Evolutionary conservation across 2,797 vertebrate genomes (phyloP).

Genomic region (Acanthopagrus latus): DNA sequence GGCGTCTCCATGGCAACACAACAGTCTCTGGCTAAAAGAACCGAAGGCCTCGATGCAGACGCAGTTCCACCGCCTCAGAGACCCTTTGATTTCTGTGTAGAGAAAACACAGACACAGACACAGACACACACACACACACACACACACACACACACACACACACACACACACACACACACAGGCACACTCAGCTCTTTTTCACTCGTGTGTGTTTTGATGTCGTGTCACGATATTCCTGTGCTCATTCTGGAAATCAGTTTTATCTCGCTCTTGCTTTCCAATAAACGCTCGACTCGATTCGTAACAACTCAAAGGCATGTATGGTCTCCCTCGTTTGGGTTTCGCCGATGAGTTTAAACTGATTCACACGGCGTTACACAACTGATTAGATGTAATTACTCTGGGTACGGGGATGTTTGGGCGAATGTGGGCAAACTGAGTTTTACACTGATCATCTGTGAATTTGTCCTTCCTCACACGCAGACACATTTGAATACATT

Average conservation of each 20-base stretch:
- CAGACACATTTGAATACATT: conserved; percentile 7
- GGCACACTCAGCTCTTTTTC: not conserved
- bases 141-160: conserved; percentile 18
- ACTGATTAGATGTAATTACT: conserved; percentile 61
- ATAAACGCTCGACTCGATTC: conserved; percentile 65
- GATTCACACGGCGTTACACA: conserved; percentile 45
- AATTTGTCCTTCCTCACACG: conserved; percentile 25
- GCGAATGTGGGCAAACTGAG: conserved; percentile 47
- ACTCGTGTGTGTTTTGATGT: conserved; percentile 13
- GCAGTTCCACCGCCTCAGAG: conserved; percentile 79
- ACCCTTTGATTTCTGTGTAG: conserved; percentile 82
- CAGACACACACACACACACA: not conserved
- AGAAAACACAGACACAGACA: conserved; percentile 42
- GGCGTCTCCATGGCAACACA: conserved; percentile 89
- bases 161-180: not conserved
- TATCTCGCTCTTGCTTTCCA: conserved; percentile 51
- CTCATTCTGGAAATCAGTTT: conserved; percentile 43
- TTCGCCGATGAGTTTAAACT: conserved; percentile 38
- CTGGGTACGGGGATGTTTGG: conserved; percentile 45
- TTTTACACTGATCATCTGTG: conserved; percentile 31
- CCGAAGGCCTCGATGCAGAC: conserved; percentile 83
- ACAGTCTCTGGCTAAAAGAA: conserved; percentile 81
- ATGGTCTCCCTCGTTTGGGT: conserved; percentile 58
- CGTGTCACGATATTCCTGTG: conserved; percentile 19
- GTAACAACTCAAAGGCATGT: conserved; percentile 59